Evolutionary conservation across 2,888 invertebrate species (phyloP), one percentile per base, ranked within the genome.

Genomic region (Erynnis tages): DNA sequence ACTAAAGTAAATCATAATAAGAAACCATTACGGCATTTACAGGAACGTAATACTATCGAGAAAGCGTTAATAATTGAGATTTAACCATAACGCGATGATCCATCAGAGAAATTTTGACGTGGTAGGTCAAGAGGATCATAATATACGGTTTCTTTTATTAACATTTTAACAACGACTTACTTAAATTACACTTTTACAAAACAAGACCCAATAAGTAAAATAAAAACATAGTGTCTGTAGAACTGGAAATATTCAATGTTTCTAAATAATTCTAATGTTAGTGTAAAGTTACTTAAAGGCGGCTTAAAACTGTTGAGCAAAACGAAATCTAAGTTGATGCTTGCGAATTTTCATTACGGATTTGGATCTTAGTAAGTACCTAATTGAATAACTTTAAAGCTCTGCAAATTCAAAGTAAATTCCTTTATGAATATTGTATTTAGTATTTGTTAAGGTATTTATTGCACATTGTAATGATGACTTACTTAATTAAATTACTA

Each of bases 11-110:
- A 13, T 13, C 13, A 16, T 6, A 30, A 5, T 8, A 7, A 25
- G 25, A 8, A 30, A 43, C 17, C 25, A 19, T 29, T 43, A 17
- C 8, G n/a, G 34, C 17, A 25, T 17, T 19, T 16, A 27, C n/a
- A 35, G 11, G 38, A 29, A 40, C 11, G 27, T 29, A 46, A 29
- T 29, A 44, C 13, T 32, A 40, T n/a, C 6, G 34, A 41, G 49
- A 50, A 50, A 50, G 41, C 34, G 41, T 49, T 29, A 27, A 40
- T 25, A 49, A 40, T 49, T 40, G 16, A 8, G 10, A 49, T 32
- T 49, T 11, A 16, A 49, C 48, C 40, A 8, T 40, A 17, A 14
- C 23, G 32, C 13, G 5, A 23, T 41, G 30, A 46, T 46, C 35
- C 25, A 25, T 35, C 6, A 23, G 46, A 46, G 30, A 44, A 35